Conservation (phyloP, 2,113 vertebrate genomes). For the Serilophus lunatus region DNA sequence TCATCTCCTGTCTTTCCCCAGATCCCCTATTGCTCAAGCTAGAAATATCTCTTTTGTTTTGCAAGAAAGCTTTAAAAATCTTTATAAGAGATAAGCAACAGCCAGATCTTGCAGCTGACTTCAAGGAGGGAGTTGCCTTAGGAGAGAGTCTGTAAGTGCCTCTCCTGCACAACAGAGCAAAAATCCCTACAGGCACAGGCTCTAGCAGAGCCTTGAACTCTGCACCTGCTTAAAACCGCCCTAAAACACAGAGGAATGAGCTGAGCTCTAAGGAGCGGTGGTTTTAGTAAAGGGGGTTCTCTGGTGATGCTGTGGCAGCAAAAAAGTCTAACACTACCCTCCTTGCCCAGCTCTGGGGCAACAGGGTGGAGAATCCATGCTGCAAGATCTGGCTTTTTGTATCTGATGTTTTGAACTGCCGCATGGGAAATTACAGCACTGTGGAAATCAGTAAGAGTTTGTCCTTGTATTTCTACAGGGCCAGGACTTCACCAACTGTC, state of each 20-base stretch:
- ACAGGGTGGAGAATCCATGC: not conserved
- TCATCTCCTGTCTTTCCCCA: conserved; percentile 21
- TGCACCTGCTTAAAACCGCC: not conserved
- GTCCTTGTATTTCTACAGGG: not conserved
- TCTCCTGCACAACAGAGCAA: not conserved
- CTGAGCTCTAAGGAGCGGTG: not conserved
- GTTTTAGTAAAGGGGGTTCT: not conserved
- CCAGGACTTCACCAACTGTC: not conserved
- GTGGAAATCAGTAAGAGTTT: not conserved
- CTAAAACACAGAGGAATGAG: not conserved
- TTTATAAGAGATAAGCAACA: conserved; percentile 18
- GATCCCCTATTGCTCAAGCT: conserved; percentile 31
- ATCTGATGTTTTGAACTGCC: not conserved
- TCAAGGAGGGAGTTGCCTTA: not conserved
- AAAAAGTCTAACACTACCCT: not conserved
- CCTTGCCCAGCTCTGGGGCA: not conserved
- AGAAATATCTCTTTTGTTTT: conserved; percentile 38
- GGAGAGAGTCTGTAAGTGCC: not conserved
- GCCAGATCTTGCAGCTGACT: conserved; percentile 21
- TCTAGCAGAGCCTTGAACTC: not conserved
- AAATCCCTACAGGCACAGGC: not conserved
- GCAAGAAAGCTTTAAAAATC: conserved; percentile 47
- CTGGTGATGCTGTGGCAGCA: rapidly evolving
- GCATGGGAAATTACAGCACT: not conserved
- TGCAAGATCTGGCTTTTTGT: not conserved